Conservation (phyloP, 2,113 vertebrate genomes). For the Varanus komodoensis region DNA sequence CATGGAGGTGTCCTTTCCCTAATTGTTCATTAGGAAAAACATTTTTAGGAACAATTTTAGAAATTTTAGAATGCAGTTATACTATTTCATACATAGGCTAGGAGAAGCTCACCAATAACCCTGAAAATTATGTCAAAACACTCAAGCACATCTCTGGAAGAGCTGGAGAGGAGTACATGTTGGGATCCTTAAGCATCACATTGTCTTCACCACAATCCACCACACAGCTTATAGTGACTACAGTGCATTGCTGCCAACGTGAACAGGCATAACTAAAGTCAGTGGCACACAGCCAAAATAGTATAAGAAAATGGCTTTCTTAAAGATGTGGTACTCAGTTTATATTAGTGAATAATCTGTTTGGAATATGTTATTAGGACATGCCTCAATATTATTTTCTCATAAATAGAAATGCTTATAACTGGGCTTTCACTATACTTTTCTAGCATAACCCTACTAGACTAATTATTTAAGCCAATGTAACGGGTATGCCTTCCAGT, state of each 20-base stretch:
- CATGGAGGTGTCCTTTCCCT: background rate
- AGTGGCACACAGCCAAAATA: background rate
- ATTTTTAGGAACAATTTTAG: background rate
- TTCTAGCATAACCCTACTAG: background rate
- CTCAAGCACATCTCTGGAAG: background rate
- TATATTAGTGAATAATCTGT: background rate
- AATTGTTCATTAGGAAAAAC: background rate
- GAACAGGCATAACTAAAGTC: background rate
- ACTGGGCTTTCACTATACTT: background rate
- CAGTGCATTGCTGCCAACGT: background rate
- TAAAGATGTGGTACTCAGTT: background rate
- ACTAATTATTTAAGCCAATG: conserved; percentile 28
- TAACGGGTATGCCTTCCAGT: conserved; percentile 25
- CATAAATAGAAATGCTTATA: background rate
- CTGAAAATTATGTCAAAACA: background rate
- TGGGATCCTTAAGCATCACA: background rate
- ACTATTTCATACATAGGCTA: background rate
- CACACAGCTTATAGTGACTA: background rate
- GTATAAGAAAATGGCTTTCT: background rate
- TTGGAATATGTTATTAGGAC: background rate
- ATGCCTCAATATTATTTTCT: background rate
- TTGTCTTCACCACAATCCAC: background rate
- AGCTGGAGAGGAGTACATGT: background rate
- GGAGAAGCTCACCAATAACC: no score
- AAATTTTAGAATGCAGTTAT: background rate